Evolutionary conservation across 2,113 vertebrate species (phyloP).

Genomic region (Leptocoma aspasia): DNA sequence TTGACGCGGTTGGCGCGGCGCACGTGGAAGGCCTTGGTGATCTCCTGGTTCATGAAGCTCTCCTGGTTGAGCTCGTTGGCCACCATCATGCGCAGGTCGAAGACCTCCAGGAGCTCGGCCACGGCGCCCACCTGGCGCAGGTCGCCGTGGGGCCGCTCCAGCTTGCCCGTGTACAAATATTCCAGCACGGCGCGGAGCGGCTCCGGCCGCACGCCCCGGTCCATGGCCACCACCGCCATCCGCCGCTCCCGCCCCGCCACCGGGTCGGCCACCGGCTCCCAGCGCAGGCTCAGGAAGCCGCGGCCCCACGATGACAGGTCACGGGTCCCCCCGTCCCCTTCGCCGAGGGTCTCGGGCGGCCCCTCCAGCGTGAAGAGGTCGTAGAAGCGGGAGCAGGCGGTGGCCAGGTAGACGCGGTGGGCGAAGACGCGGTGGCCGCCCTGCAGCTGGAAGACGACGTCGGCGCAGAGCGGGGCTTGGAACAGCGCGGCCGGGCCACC

Average conservation of each 20-base stretch:
- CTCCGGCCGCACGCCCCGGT: constrained; percentile 70
- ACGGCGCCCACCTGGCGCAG: constrained; percentile 88
- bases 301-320: constrained; percentile 82
- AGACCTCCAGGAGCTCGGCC: constrained; percentile 94
- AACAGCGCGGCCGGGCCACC: constrained; percentile 81
- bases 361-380: constrained; percentile 83
- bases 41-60: constrained; percentile 95
- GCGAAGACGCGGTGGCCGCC: constrained; percentile 79
- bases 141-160: constrained; percentile 78
- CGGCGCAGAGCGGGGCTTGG: constrained; percentile 79
- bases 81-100: constrained; percentile 99
- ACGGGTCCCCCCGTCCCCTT: rapidly evolving
- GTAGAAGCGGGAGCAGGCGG: constrained; percentile 89
- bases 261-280: constrained; percentile 81
- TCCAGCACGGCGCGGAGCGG: constrained; percentile 74
- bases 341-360: neutral
- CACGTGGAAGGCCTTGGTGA: constrained; percentile 92
- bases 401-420: constrained; percentile 87
- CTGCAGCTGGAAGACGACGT: constrained; percentile 83
- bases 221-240: constrained; percentile 85
- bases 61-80: constrained; percentile 92
- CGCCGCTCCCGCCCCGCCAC: constrained; percentile 71
- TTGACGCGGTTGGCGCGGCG: constrained; percentile 90
- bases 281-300: constrained; percentile 79
- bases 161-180: constrained; percentile 84